These are phyloP conservation scores for Heliangelus exortis DNA, from an alignment of 2,797 vertebrate genomes.

Conservation along the genomic window DNA sequence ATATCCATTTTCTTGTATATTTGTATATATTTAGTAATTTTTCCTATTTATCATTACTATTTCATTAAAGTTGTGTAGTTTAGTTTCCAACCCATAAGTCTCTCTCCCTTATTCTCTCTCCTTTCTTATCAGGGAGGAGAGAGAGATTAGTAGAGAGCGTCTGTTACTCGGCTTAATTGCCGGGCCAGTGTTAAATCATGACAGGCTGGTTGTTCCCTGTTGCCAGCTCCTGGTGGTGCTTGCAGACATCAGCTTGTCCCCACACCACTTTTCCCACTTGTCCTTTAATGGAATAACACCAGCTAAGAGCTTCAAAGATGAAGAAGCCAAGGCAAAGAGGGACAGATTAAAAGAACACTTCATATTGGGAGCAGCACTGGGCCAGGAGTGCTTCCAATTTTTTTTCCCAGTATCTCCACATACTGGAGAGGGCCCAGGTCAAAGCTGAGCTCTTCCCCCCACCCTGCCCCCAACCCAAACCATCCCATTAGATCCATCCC, in stretches of 20 bases:
- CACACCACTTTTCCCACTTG: not conserved
- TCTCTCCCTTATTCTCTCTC: too few species aligned
- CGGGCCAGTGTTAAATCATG: too few species aligned
- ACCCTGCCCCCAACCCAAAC: not conserved
- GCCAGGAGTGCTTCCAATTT: not conserved
- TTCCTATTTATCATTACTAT: too few species aligned
- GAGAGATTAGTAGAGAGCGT: too few species aligned
- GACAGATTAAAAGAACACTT: constrained; percentile 29
- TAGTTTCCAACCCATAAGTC: too few species aligned
- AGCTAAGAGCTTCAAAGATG: constrained; percentile 49
- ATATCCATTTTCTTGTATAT: too few species aligned
- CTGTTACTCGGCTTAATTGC: too few species aligned
- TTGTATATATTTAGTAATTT: too few species aligned
- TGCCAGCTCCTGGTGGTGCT: rapidly evolving
- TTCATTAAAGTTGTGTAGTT: too few species aligned
- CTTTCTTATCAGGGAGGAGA: too few species aligned
- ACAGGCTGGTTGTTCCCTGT: not conserved
- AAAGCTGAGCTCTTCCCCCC: not conserved
- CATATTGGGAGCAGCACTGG: not conserved
- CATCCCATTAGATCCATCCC: not conserved
- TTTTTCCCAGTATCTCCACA: not conserved
- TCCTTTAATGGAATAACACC: not conserved
- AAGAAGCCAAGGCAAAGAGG: constrained; percentile 22
- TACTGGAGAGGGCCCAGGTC: not conserved
- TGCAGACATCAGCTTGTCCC: not conserved